A percentile compares a stretch with the other conserved stretches of the same genome.
phyloP scores from a whole-genome alignment of 2,888 invertebrate species.

The Pseudococcus viburni region DNA sequence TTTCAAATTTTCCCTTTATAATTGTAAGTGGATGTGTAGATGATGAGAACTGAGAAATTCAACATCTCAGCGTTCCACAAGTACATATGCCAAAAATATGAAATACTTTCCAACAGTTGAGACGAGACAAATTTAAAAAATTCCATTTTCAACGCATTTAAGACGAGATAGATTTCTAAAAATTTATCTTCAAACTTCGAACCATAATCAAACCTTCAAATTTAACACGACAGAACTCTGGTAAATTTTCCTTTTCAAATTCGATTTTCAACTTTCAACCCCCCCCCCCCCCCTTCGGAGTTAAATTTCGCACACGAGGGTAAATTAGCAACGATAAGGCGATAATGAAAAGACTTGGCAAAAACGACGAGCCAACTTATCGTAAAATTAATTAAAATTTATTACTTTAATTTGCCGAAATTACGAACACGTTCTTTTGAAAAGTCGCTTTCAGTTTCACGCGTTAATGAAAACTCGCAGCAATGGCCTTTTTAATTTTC shows the following conservation, averaged over 20 bases:
- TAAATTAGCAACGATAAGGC: neutral
- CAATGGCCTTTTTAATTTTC: slow-evolving; percentile 28
- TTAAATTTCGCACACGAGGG: neutral
- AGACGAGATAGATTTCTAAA: too few relatives aligned
- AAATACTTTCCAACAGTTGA: too few relatives aligned
- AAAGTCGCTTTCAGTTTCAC: slow-evolving; percentile 6
- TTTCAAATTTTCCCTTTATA: too few relatives aligned
- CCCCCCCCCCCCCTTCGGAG: neutral
- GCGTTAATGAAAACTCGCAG: slow-evolving; percentile 7
- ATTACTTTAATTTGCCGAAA: slow-evolving; percentile 35
- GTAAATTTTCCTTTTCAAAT: neutral
- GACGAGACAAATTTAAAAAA: too few relatives aligned
- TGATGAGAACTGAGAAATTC: too few relatives aligned
- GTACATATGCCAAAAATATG: too few relatives aligned
- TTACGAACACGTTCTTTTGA: slow-evolving; percentile 47
- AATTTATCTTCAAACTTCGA: too few relatives aligned
- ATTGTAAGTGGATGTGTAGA: too few relatives aligned
- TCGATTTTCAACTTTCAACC: neutral
- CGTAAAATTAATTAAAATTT: slow-evolving; percentile 37
- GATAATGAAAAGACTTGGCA: neutral
- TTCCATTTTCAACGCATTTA: too few relatives aligned
- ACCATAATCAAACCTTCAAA: too few relatives aligned
- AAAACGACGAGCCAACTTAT: slow-evolving; percentile 2
- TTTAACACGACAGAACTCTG: neutral
- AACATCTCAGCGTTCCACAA: too few relatives aligned